Evolutionary conservation across 1,140 invertebrate species (phyloP).

Genomic region (Scaptomyza pallida): DNA sequence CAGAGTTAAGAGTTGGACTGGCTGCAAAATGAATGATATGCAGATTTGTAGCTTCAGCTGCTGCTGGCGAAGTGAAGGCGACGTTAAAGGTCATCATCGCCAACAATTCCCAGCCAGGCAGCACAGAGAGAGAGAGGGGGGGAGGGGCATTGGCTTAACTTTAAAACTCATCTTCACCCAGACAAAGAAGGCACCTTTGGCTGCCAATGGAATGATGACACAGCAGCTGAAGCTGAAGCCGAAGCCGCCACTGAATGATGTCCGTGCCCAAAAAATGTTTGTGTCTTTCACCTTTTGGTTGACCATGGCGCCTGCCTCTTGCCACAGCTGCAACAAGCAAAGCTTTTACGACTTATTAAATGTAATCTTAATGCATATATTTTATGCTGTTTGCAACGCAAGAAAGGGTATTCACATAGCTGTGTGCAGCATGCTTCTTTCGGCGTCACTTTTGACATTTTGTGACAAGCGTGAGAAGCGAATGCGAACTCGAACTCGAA

Average conservation of each 20-base stretch:
- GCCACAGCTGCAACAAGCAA: conserved; percentile 13
- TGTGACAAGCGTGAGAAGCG: conserved; percentile 79
- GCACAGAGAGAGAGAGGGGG: neutral
- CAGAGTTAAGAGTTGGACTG: neutral
- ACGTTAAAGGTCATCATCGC: conserved; percentile 74
- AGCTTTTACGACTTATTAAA: conserved; percentile 35
- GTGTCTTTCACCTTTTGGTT: conserved; percentile 67
- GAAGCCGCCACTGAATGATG: conserved; percentile 6
- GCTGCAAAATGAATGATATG: conserved; percentile 69
- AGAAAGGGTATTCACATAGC: neutral
- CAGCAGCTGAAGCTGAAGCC: too few relatives aligned
- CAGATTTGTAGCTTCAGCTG: conserved; percentile 56
- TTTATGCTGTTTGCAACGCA: neutral
- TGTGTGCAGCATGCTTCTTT: conserved; percentile 7
- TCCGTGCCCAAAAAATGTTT: conserved; percentile 26
- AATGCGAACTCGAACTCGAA: conserved; percentile 15
- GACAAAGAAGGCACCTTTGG: conserved; percentile 68
- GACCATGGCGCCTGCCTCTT: conserved; percentile 59
- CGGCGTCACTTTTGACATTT: conserved; percentile 78
- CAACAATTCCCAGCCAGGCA: conserved; percentile 13
- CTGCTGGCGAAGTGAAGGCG: conserved; percentile 65
- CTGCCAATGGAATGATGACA: conserved; percentile 51
- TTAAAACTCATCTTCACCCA: conserved; percentile 64
- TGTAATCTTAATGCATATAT: neutral
- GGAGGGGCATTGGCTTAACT: too few relatives aligned